phyloP scores from a whole-genome alignment of 2,797 vertebrate genomes.

The Odontamblyopus lacepedii region DNA sequence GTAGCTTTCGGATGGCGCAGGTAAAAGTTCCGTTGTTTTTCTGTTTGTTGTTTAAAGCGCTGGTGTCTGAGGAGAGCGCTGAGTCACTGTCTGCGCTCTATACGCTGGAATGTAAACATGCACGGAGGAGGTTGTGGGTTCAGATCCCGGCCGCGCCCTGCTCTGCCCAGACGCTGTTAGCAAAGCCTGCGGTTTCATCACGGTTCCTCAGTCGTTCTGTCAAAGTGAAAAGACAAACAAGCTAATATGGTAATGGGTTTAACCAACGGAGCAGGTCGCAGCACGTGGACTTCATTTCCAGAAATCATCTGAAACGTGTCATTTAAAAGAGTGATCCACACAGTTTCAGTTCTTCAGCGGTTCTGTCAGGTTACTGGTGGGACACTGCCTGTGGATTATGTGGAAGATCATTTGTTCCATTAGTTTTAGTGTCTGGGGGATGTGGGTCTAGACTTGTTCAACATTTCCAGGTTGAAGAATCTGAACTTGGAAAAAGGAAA shows the following conservation, averaged over 20 bases:
- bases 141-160: background rate
- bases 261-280: background rate
- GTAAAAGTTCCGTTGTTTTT: background rate
- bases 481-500: too few species aligned
- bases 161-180: background rate
- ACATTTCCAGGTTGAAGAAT: too few species aligned
- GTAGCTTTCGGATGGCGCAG: background rate
- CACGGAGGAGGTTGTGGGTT: background rate
- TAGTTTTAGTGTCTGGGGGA: too few species aligned
- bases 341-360: too few species aligned
- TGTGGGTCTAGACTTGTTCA: too few species aligned
- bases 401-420: too few species aligned
- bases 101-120: conserved; percentile 1
- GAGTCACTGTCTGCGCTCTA: background rate
- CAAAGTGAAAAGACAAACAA: conserved; percentile 9
- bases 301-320: too few species aligned
- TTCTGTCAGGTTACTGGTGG: too few species aligned
- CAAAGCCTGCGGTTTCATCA: background rate
- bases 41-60: background rate
- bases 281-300: background rate
- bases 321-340: too few species aligned
- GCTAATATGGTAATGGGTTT: background rate
- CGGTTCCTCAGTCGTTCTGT: background rate
- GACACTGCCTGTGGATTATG: too few species aligned
- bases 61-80: background rate